phyloP scores from a whole-genome alignment of 2,113 vertebrate genomes.

The Apus apus region DNA sequence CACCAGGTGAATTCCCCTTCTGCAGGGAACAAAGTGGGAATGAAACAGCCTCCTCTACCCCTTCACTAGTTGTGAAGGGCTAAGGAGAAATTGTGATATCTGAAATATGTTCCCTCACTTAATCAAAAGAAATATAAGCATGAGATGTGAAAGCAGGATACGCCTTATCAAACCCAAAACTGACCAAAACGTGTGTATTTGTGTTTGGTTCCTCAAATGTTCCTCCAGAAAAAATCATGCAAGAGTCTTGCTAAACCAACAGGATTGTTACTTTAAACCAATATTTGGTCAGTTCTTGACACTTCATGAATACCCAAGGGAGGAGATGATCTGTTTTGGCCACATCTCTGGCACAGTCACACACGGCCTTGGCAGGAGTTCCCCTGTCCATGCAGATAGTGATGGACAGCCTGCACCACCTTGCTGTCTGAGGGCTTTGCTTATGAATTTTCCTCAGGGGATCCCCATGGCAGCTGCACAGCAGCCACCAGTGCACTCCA shows the following conservation, averaged over 20 bases:
- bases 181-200: neutral
- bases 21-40: neutral
- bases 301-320: neutral
- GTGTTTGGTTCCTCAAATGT: neutral
- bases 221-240: neutral
- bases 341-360: no score
- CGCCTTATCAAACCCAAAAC: neutral
- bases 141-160: neutral
- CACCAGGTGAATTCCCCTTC: neutral
- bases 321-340: neutral
- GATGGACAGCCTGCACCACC: neutral
- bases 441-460: neutral
- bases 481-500: neutral
- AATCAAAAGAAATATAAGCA: neutral
- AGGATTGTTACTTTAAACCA: neutral
- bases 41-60: neutral
- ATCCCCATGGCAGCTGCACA: neutral
- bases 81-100: neutral
- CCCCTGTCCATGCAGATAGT: rapidly evolving
- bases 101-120: neutral
- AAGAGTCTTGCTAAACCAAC: neutral
- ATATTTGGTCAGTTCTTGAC: neutral
- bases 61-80: neutral
- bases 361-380: neutral
- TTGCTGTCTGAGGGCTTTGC: neutral